phyloP scores from a whole-genome alignment of 2,113 vertebrate species.

The Agapornis roseicollis region DNA sequence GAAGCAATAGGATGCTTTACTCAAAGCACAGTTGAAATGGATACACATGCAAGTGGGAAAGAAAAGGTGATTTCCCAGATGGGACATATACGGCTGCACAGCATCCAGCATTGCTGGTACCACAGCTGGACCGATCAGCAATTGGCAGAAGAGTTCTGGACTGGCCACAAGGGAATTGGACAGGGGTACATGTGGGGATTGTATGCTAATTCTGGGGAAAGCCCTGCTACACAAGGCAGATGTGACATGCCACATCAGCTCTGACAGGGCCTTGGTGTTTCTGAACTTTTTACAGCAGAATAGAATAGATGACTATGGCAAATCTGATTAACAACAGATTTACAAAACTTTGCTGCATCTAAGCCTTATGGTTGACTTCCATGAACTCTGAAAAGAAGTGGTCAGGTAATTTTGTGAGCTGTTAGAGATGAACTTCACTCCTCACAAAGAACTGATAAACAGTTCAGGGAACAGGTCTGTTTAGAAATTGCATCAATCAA shows the following conservation, averaged over 20 bases:
- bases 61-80: background rate
- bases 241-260: background rate
- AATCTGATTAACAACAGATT: background rate
- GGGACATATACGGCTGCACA: background rate
- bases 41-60: background rate
- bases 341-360: background rate
- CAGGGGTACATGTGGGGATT: background rate
- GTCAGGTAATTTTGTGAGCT: background rate
- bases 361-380: background rate
- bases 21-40: background rate
- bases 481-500: background rate
- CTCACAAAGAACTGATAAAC: background rate
- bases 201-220: background rate
- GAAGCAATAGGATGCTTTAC: background rate
- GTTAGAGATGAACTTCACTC: background rate
- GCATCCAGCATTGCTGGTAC: background rate
- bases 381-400: background rate
- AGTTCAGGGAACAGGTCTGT: background rate
- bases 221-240: background rate
- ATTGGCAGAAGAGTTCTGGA: background rate
- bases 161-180: background rate
- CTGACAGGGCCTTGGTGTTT: background rate
- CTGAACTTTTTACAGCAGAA: background rate
- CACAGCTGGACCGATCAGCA: background rate
- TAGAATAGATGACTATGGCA: background rate